Evolutionary conservation across 2,888 invertebrate genomes (phyloP), one percentile per base, ranked within the genome.

Genomic region (Campoplex nolae): DNA sequence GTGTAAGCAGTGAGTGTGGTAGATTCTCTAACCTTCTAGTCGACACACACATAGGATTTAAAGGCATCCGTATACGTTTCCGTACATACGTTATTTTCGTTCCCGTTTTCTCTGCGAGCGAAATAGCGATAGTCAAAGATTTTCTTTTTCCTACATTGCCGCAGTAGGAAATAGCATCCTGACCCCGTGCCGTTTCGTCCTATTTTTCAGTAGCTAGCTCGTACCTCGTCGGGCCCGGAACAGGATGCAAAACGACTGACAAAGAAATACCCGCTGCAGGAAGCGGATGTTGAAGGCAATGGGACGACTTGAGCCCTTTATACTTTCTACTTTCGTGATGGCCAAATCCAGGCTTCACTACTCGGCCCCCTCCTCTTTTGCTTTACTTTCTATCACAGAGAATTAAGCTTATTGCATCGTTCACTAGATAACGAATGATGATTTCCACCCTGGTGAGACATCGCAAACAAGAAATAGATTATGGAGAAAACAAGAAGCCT

Each of bases 381-480:
- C 32, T 51, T 58, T 71, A n/a, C 35, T 35, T 42, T 23, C 76
- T 73, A 67, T 48, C 58, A 68, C 78, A 28, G 58, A 70, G 35
- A 75, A 75, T 83, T 83, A 82, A 75, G 68, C 78, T 83, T 45
- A 85, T 70, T 70, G 76, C 58, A 75, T 70, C 68, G 9, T 86
- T 77, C 85, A 48, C 74, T 74, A 54, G 78, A 88, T 85, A 86
- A 86, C 83, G 82, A 88, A 70, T 81, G 82, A 84, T 79, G 85
- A 84, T 85, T 82, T 80, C 85, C 89, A 89, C 88, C 88, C 87
- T 82, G 88, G 87, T 79, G 85, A 88, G 89, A 88, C 32, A 16
- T 56, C 77, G 81, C 77, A 71, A 73, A 83, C 79, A 87, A 54
- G 76, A 82, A 1, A 11, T 45, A 3, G 11, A 45, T 3, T 2